These are phyloP conservation scores for Kobus ellipsiprymnus DNA, from an alignment of 2,113 vertebrate genomes.

Conservation along the genomic window DNA sequence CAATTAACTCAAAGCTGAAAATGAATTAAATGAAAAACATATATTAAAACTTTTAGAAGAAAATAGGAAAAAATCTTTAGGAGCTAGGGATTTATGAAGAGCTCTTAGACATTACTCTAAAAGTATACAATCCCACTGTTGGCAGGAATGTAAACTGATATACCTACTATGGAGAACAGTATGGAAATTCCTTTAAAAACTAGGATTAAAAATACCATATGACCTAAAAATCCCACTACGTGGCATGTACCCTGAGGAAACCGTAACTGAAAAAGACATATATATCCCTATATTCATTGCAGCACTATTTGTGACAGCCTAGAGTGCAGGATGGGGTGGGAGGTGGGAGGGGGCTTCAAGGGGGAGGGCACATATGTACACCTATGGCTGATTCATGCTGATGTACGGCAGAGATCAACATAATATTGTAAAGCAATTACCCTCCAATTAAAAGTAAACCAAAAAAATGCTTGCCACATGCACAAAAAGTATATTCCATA, in stretches of 20 bases:
- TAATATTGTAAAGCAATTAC: neutral
- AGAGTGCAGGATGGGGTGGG: neutral
- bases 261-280: neutral
- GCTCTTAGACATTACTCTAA: neutral
- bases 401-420: neutral
- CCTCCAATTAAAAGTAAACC: neutral
- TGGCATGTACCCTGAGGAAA: neutral
- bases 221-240: neutral
- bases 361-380: neutral
- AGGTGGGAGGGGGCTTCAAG: neutral
- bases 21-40: neutral
- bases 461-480: neutral
- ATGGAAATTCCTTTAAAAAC: neutral
- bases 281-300: neutral
- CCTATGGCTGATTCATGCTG: neutral
- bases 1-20: neutral
- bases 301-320: neutral
- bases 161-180: neutral
- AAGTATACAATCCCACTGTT: neutral
- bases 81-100: neutral
- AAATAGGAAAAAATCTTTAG: neutral
- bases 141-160: neutral
- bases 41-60: neutral
- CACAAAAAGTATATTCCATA: neutral
- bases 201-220: neutral